Conservation (phyloP, 2,888 invertebrate genomes). For the Macropis europaea region DNA sequence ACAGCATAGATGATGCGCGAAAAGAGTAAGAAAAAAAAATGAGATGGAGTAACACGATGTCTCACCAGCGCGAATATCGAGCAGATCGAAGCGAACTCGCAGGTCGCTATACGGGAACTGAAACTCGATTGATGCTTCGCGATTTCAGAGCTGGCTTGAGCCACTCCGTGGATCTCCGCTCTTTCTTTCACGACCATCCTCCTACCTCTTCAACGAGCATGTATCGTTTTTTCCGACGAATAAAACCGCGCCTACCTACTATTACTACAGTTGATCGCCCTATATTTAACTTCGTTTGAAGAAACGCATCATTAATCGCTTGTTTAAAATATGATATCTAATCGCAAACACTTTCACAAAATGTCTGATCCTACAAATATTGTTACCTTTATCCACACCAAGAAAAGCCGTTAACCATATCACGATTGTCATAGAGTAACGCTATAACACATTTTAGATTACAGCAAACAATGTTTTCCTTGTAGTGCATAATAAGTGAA, state of each 20-base stretch:
- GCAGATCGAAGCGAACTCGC: conserved; percentile 65
- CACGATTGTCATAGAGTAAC: no score
- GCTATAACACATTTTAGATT: no score
- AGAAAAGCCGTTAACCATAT: no score
- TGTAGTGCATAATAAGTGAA: no score
- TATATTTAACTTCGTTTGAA: conserved; percentile 2
- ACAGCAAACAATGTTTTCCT: no score
- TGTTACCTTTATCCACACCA: neutral
- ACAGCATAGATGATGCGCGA: no score
- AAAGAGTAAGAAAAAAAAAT: conserved; percentile 2
- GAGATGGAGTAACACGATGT: conserved; percentile 4
- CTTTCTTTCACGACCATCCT: conserved; percentile 51
- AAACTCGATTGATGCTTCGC: conserved; percentile 56
- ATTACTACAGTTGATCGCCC: conserved; percentile 1
- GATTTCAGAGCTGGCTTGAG: conserved; percentile 62
- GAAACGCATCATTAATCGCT: neutral
- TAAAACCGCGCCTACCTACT: conserved; percentile 17
- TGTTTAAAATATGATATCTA: neutral
- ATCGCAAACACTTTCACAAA: neutral
- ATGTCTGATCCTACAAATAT: neutral
- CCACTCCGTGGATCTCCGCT: conserved; percentile 49
- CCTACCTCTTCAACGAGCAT: conserved; percentile 37
- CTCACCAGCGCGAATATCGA: conserved; percentile 44
- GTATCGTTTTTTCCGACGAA: conserved; percentile 26
- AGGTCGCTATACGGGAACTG: conserved; percentile 72